These are phyloP conservation scores for Pseudomugil gertrudae DNA, from an alignment of 2,797 vertebrate species.

Conservation along the genomic window DNA sequence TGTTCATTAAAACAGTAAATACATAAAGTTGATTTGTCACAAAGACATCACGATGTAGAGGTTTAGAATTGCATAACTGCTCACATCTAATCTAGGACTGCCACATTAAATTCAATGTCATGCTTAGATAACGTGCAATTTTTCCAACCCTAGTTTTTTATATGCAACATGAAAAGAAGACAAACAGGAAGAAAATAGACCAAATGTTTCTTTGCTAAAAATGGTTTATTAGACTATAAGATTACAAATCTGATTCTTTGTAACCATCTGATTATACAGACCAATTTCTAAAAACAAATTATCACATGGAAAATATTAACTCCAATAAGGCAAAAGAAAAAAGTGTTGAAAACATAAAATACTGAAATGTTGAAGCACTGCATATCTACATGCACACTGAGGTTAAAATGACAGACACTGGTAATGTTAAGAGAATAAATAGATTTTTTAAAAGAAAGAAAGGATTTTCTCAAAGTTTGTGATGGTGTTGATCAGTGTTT, in stretches of 20 bases:
- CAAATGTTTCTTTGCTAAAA: conserved; percentile 55
- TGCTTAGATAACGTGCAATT: conserved; percentile 17
- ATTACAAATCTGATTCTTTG: conserved; percentile 68
- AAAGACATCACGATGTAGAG: conserved; percentile 18
- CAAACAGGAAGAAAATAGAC: conserved; percentile 41
- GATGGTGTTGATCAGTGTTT: conserved; percentile 11
- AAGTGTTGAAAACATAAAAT: conserved; percentile 41
- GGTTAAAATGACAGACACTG: conserved; percentile 32
- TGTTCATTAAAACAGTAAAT: conserved; percentile 20
- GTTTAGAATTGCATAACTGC: conserved; percentile 21
- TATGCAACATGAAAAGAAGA: conserved; percentile 18
- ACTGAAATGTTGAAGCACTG: conserved; percentile 36
- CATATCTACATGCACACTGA: conserved; percentile 33
- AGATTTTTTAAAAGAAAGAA: conserved; percentile 24
- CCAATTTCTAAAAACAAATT: conserved; percentile 48
- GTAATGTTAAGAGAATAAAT: conserved; percentile 49
- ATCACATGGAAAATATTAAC: conserved; percentile 65
- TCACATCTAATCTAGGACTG: conserved; percentile 34
- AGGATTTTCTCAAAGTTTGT: conserved; percentile 12
- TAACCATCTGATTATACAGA: conserved; percentile 53
- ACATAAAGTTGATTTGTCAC: conserved; percentile 18
- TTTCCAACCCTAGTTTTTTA: no score
- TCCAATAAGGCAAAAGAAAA: conserved; percentile 14
- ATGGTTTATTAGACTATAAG: conserved; percentile 59
- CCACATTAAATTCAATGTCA: conserved; percentile 23